Conservation (phyloP, 2,113 vertebrate genomes). For the Ptilorrhoa leucosticta region DNA sequence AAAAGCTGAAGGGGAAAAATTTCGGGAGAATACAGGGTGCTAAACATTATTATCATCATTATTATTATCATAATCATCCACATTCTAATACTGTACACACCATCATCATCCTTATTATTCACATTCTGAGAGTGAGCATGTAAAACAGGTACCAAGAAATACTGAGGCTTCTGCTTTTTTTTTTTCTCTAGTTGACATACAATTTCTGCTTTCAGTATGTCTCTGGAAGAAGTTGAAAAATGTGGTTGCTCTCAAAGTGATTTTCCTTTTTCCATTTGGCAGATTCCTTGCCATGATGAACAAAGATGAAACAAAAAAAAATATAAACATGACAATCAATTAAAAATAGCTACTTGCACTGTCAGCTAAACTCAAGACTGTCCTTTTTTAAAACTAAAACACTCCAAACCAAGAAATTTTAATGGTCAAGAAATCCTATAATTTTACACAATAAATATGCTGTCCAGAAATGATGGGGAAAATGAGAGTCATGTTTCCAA, state of each 20-base stretch:
- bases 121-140: not conserved
- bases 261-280: not conserved
- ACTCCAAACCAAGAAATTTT: not conserved
- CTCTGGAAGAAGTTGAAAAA: not conserved
- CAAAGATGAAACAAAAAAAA: not conserved
- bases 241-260: not conserved
- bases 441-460: not conserved
- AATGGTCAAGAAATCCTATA: not conserved
- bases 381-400: not conserved
- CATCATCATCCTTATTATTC: not conserved
- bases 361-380: not conserved
- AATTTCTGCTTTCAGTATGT: not conserved
- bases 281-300: not conserved
- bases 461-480: not conserved
- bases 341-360: not conserved
- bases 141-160: not conserved
- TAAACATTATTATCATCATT: not conserved
- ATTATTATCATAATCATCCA: not conserved
- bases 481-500: not conserved
- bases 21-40: not conserved
- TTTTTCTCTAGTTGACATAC: not conserved
- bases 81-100: not conserved
- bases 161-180: not conserved
- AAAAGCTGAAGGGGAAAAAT: not conserved
- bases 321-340: not conserved